Evolutionary conservation across 2,797 vertebrate genomes (phyloP).

Genomic region (Chromobotia macracanthus): DNA sequence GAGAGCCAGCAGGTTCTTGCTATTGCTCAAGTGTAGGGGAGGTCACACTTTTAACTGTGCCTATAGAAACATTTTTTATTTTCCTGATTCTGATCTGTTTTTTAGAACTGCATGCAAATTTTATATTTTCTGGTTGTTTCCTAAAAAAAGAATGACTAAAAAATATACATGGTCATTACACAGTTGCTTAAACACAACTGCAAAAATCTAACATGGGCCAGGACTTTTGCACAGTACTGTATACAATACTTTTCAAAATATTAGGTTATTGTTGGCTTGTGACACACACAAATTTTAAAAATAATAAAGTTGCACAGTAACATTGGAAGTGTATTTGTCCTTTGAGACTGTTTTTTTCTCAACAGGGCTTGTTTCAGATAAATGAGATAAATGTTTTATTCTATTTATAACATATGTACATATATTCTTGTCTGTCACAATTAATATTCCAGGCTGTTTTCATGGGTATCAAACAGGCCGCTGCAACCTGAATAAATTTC

Average conservation of each 20-base stretch:
- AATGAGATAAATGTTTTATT: not conserved
- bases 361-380: not conserved
- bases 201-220: no score
- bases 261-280: not conserved
- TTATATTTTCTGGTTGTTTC: no score
- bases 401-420: not conserved
- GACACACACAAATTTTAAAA: not conserved
- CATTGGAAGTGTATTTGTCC: not conserved
- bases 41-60: no score
- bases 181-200: no score
- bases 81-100: no score
- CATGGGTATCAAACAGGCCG: slow-evolving; percentile 32
- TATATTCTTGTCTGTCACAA: not conserved
- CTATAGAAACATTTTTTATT: no score
- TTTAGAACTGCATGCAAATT: no score
- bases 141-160: no score
- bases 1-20: no score
- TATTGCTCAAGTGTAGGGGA: no score
- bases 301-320: not conserved
- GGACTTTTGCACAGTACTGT: no score
- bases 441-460: not conserved
- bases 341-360: not conserved
- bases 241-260: not conserved
- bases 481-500: slow-evolving; percentile 49
- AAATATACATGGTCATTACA: no score